phyloP scores from a whole-genome alignment of 2,888 invertebrate species.

The Herminia tarsipennalis region DNA sequence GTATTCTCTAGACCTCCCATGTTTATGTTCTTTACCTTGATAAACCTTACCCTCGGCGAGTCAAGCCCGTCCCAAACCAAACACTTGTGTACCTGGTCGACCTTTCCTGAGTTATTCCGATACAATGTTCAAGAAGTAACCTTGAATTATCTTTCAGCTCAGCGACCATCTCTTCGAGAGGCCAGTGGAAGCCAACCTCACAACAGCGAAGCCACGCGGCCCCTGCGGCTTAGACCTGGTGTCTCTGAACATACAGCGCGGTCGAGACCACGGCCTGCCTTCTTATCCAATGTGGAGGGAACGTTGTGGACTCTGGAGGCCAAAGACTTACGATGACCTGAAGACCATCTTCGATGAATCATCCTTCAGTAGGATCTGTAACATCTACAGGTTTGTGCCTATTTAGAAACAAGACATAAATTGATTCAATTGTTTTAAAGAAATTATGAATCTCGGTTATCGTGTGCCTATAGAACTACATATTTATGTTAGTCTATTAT shows the following conservation, averaged over 20 bases:
- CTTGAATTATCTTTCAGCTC: conserved; percentile 85
- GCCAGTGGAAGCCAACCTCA: conserved; percentile 53
- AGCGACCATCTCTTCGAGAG: conserved; percentile 89
- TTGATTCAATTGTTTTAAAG: too few species aligned
- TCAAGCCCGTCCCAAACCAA: too few species aligned
- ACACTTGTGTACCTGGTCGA: too few species aligned
- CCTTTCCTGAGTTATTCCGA: too few species aligned
- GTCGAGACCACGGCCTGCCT: conserved; percentile 94
- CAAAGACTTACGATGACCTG: conserved; percentile 88
- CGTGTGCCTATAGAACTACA: too few species aligned
- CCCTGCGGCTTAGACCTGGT: conserved; percentile 93
- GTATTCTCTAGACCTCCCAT: too few species aligned
- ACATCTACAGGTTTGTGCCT: conserved; percentile 88
- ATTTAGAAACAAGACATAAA: too few species aligned
- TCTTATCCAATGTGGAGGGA: conserved; percentile 91
- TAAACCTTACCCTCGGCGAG: too few species aligned
- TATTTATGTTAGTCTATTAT: too few species aligned
- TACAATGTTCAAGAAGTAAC: too few species aligned
- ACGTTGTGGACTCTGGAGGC: conserved; percentile 89
- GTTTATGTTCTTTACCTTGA: too few species aligned
- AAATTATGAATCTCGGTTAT: too few species aligned
- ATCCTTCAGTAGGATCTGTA: conserved; percentile 86
- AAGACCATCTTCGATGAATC: conserved; percentile 87
- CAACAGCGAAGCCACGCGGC: conserved; percentile 34
- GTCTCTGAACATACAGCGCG: conserved; percentile 94